Evolutionary conservation across 2,797 vertebrate genomes (phyloP).

Genomic region (Chelidonichthys spinosus): DNA sequence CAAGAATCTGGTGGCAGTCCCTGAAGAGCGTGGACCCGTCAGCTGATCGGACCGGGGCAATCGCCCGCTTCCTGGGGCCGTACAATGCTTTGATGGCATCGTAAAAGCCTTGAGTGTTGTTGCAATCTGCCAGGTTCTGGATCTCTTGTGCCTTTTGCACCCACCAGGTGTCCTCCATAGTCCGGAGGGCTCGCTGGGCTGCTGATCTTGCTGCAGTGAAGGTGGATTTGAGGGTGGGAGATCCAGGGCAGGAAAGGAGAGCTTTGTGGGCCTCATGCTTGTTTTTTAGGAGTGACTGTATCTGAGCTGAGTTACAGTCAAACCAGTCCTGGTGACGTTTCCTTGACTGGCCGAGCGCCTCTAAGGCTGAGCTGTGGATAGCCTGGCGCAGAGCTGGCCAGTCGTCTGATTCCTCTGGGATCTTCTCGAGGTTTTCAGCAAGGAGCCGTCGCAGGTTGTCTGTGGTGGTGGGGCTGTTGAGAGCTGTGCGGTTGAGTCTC

Average conservation of each 20-base stretch:
- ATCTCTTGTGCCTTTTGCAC: not conserved
- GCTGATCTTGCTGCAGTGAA: not conserved
- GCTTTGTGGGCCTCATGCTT: too few relatives aligned
- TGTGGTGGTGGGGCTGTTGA: not conserved
- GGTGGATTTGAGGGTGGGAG: not conserved
- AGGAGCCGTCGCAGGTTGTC: not conserved
- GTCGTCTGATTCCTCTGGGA: too few relatives aligned
- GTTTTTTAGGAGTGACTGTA: too few relatives aligned
- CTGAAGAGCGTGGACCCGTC: too few relatives aligned
- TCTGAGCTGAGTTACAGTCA: not conserved
- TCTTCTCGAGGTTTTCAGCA: not conserved
- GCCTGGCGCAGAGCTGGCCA: not conserved
- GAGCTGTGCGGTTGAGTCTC: too few relatives aligned
- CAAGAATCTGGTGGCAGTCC: too few relatives aligned
- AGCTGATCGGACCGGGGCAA: too few relatives aligned
- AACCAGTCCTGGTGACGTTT: not conserved
- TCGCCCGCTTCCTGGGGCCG: not conserved
- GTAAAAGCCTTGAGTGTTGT: not conserved
- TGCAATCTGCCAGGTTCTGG: not conserved
- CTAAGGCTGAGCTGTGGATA: too few relatives aligned
- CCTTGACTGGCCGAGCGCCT: too few relatives aligned
- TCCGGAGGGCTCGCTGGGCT: not conserved
- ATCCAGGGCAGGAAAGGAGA: not conserved
- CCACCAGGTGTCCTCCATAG: not conserved
- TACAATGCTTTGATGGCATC: not conserved